phyloP scores from a whole-genome alignment of 2,797 vertebrate genomes.

The Pogonophryne albipinna region DNA sequence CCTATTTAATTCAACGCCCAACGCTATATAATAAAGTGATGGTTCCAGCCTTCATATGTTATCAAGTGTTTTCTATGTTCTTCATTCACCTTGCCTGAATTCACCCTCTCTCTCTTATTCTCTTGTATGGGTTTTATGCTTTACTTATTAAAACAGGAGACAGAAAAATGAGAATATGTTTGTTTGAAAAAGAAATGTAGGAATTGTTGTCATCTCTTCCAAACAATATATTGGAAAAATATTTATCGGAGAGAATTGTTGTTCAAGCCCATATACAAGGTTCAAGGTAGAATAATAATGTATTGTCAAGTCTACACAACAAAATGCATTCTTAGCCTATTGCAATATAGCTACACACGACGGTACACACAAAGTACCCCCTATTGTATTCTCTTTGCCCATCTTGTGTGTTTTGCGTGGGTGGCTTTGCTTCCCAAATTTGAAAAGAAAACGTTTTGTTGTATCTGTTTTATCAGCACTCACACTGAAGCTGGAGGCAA shows the following conservation, averaged over 20 bases:
- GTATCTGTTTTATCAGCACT: slow-evolving; percentile 48
- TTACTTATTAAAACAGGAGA: neutral
- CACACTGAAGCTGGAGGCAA: slow-evolving; percentile 45
- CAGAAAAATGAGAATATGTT: slow-evolving; percentile 22
- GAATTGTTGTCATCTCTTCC: slow-evolving; percentile 19
- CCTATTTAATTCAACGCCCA: slow-evolving; percentile 26
- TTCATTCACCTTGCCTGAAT: neutral
- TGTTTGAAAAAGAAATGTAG: slow-evolving; percentile 18
- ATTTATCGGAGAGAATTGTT: slow-evolving; percentile 15
- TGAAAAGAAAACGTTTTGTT: slow-evolving; percentile 36
- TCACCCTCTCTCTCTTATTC: slow-evolving; percentile 1
- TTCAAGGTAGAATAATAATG: too few species aligned
- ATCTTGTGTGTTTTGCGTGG: slow-evolving; percentile 39
- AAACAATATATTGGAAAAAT: slow-evolving; percentile 15
- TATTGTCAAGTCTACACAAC: too few species aligned
- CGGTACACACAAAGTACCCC: neutral
- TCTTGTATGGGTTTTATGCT: neutral
- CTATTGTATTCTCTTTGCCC: slow-evolving; percentile 39
- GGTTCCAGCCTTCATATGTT: neutral
- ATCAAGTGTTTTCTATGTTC: neutral
- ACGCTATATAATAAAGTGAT: slow-evolving; percentile 4
- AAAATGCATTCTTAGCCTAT: too few species aligned
- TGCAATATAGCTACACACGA: too few species aligned
- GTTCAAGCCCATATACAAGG: neutral
- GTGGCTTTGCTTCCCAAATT: slow-evolving; percentile 44